Evolutionary conservation across 2,113 vertebrate species (phyloP).

Genomic region (Hepsetus odoe): DNA sequence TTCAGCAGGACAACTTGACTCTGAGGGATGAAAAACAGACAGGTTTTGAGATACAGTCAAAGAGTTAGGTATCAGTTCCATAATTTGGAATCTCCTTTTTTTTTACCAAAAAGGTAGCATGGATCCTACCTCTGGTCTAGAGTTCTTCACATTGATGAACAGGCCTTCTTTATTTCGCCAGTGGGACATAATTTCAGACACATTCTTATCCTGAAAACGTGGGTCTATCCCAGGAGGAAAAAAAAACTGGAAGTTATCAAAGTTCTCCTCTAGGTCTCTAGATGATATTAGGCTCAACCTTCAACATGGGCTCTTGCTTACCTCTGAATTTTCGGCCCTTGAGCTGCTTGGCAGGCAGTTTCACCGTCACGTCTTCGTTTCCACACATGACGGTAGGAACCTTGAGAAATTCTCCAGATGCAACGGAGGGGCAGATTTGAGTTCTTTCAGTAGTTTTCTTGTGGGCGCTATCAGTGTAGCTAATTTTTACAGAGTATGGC

Average conservation of each 20-base stretch:
- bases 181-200: not conserved
- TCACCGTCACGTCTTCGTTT: not conserved
- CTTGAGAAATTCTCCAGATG: not conserved
- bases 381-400: conserved; percentile 4
- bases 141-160: conserved; percentile 8
- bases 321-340: not conserved
- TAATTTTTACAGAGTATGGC: not conserved
- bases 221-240: not conserved
- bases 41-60: no score
- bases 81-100: no score
- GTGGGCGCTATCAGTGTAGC: not conserved
- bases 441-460: not conserved
- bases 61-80: no score
- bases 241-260: not conserved
- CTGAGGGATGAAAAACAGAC: no score
- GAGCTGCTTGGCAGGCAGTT: conserved; percentile 5
- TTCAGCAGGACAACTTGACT: no score
- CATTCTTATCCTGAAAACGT: not conserved
- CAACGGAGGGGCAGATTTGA: conserved; percentile 20
- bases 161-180: not conserved
- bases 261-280: not conserved
- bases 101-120: no score
- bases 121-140: not conserved
- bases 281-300: not conserved
- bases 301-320: not conserved